Evolutionary conservation across 2,113 vertebrate species (phyloP).

Genomic region (Tragelaphus imberbis): DNA sequence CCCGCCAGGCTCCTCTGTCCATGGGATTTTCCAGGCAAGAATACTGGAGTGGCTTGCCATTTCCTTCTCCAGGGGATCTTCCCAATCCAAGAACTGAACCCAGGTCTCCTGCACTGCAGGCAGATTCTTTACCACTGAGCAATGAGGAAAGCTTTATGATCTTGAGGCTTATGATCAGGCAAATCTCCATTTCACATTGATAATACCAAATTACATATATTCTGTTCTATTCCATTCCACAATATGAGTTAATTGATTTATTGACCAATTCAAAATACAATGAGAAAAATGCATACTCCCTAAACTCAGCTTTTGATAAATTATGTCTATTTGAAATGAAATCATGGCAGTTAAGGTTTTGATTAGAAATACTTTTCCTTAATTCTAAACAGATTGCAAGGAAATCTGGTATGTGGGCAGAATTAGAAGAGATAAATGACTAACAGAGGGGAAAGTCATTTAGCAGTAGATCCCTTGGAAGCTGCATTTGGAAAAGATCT

Average conservation of each 20-base stretch:
- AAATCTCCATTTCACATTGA: background rate
- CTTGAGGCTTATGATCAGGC: background rate
- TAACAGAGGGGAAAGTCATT: constrained; percentile 24
- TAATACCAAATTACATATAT: background rate
- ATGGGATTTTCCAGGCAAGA: background rate
- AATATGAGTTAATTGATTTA: background rate
- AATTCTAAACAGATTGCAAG: constrained; percentile 47
- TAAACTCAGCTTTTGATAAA: constrained; percentile 15
- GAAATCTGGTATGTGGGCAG: constrained; percentile 29
- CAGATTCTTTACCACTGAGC: background rate
- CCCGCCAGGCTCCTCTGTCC: background rate
- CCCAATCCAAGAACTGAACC: background rate
- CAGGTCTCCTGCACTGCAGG: background rate
- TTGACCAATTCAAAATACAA: background rate
- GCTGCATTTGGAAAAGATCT: constrained; percentile 38
- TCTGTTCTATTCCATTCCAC: background rate
- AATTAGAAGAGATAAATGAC: constrained; percentile 29
- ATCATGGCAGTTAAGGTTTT: constrained; percentile 7
- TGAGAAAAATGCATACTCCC: background rate
- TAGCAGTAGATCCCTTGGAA: constrained; percentile 16
- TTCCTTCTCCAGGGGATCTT: background rate
- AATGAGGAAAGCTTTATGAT: background rate
- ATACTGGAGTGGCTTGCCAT: background rate
- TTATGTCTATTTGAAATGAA: constrained; percentile 40
- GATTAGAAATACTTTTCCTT: constrained; percentile 49